Conservation (phyloP, 2,888 invertebrate species). For the Nemurella pictetii region DNA sequence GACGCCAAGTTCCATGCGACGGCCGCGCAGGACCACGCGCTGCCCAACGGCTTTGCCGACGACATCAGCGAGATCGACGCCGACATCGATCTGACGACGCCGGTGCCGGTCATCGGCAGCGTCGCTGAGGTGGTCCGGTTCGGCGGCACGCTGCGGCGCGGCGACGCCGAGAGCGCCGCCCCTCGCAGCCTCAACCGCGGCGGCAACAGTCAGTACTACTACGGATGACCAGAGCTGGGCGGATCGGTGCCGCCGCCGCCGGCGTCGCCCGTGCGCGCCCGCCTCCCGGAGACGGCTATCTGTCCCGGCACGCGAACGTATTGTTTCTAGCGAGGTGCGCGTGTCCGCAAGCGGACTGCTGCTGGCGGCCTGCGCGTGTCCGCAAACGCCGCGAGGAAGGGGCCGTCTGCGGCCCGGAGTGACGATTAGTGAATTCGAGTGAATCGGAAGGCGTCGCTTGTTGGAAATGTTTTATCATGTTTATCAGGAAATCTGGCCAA, state of each 20-base stretch:
- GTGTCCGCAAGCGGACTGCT: slow-evolving; percentile 54
- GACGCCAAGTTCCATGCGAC: slow-evolving; percentile 69
- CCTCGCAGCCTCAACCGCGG: slow-evolving; percentile 67
- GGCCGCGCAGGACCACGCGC: slow-evolving; percentile 71
- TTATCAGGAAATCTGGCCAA: background rate
- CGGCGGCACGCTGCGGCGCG: slow-evolving; percentile 45
- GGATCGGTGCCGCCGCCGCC: slow-evolving; percentile 34
- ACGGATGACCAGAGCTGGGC: slow-evolving; percentile 68
- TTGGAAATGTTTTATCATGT: background rate
- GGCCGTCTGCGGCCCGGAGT: no score
- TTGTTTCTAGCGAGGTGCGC: slow-evolving; percentile 57
- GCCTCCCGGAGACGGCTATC: slow-evolving; percentile 47
- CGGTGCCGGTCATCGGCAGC: slow-evolving; percentile 46
- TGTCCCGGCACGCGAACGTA: slow-evolving; percentile 60
- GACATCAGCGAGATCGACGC: slow-evolving; percentile 85
- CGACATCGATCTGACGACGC: slow-evolving; percentile 74
- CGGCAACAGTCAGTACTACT: slow-evolving; percentile 71
- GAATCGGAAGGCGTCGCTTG: background rate
- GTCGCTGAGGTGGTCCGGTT: slow-evolving; percentile 48
- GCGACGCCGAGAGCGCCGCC: slow-evolving; percentile 50
- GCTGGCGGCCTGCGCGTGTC: slow-evolving; percentile 50
- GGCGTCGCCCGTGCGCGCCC: slow-evolving; percentile 23
- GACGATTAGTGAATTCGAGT: background rate
- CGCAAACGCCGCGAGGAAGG: background rate
- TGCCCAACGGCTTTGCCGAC: slow-evolving; percentile 82